Conservation (phyloP, 1,140 invertebrate species). For the Drosophila kohkoa region DNA sequence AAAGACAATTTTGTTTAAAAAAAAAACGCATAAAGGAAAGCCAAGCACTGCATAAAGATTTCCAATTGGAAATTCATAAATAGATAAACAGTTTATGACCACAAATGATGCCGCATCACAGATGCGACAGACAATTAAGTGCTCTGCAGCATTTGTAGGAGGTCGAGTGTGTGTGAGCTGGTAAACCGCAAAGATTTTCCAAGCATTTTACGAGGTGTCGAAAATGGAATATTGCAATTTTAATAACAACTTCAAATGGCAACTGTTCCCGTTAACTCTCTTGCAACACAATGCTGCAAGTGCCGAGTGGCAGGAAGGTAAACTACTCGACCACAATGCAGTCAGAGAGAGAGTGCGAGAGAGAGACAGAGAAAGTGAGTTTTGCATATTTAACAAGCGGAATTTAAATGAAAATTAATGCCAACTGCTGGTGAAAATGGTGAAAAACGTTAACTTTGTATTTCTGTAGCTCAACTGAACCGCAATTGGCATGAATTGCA, state of each 20-base stretch:
- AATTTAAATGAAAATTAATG: constrained; percentile 78
- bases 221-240: constrained; percentile 64
- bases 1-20: not conserved
- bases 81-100: constrained; percentile 27
- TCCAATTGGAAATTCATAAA: constrained; percentile 17
- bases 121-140: constrained; percentile 16
- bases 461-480: constrained; percentile 17
- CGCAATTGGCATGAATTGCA: constrained; percentile 35
- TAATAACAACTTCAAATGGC: constrained; percentile 64
- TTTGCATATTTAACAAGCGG: constrained; percentile 73
- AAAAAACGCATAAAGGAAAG: not conserved
- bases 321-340: constrained; percentile 23
- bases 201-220: constrained; percentile 50
- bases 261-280: constrained; percentile 12
- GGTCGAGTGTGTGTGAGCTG: constrained; percentile 2
- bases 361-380: constrained; percentile 17
- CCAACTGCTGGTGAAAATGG: constrained; percentile 8
- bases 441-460: constrained; percentile 9
- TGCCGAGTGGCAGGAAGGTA: not conserved
- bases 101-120: constrained; percentile 7
- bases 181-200: constrained; percentile 53
- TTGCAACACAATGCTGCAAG: too few relatives aligned
- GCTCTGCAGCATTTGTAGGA: not conserved
- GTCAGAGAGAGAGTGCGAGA: constrained; percentile 7
- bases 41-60: not conserved